These are phyloP conservation scores for Zaprionus tsacasi DNA, from an alignment of 1,140 invertebrate species.

Conservation along the genomic window DNA sequence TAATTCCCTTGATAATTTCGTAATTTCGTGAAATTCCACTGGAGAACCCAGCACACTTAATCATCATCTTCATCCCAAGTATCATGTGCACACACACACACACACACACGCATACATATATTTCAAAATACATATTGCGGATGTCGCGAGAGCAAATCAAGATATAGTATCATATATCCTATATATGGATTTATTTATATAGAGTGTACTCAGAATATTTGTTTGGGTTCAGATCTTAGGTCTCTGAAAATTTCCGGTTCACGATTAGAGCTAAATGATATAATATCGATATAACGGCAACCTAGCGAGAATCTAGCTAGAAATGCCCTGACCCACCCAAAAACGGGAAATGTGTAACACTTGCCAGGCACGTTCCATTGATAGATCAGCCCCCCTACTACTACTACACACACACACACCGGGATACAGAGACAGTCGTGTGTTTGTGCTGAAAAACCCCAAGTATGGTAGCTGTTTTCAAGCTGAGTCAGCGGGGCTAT, in stretches of 20 bases:
- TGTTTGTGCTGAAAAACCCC: constrained; percentile 8
- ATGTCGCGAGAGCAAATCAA: background rate
- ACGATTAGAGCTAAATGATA: background rate
- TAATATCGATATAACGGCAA: background rate
- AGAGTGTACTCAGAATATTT: too few relatives aligned
- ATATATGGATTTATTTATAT: too few relatives aligned
- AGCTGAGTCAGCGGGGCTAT: constrained; percentile 27
- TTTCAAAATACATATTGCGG: too few relatives aligned
- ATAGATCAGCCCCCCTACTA: constrained; percentile 4
- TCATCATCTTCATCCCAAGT: too few relatives aligned
- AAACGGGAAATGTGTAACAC: constrained; percentile 10
- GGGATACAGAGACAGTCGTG: background rate
- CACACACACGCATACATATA: too few relatives aligned
- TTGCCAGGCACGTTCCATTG: constrained; percentile 22
- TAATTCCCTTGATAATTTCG: background rate
- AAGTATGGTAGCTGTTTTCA: constrained; percentile 4
- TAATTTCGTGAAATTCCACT: background rate
- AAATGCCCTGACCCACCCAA: constrained; percentile 30
- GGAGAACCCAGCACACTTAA: too few relatives aligned
- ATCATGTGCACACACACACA: too few relatives aligned
- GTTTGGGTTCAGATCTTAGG: background rate
- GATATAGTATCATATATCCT: background rate
- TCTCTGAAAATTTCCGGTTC: constrained; percentile 8
- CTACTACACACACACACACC: background rate
- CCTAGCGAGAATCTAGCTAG: background rate